These are phyloP conservation scores for Setophaga petechia DNA, from an alignment of 2,113 vertebrate species.

Conservation along the genomic window DNA sequence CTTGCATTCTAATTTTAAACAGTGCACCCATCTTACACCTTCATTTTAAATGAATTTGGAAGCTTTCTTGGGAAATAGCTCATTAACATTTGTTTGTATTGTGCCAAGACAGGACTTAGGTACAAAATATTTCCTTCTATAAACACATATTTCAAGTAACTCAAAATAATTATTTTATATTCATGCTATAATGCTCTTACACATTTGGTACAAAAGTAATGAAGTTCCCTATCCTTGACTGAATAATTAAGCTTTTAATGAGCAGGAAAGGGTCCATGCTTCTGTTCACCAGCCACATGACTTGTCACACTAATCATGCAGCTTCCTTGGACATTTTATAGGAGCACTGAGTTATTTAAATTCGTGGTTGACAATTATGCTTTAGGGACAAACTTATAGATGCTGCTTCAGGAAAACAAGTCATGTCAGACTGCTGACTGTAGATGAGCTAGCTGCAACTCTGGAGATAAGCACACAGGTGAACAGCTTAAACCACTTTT, in stretches of 20 bases:
- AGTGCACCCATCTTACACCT: not conserved
- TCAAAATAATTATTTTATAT: not conserved
- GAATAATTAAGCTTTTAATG: not conserved
- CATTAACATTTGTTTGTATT: not conserved
- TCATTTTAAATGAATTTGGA: not conserved
- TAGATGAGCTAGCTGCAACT: not conserved
- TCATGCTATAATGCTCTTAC: not conserved
- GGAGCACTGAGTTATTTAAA: not conserved
- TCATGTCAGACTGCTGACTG: not conserved
- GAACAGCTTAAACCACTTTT: not conserved
- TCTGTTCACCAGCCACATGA: not conserved
- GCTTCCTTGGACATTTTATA: not conserved
- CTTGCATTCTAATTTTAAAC: not conserved
- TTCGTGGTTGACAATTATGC: not conserved
- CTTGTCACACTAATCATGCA: not conserved
- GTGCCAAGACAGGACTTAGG: not conserved
- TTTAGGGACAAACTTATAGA: not conserved
- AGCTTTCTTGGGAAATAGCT: not conserved
- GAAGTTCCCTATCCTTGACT: not conserved
- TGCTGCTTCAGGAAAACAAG: not conserved
- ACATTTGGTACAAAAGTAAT: not conserved
- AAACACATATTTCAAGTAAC: not conserved
- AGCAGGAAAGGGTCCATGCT: not conserved
- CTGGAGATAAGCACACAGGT: not conserved
- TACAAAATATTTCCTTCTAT: not conserved